Base-by-base conservation (phyloP, 2,888 invertebrate species). In the Pandemis cinnamomeana region DNA sequence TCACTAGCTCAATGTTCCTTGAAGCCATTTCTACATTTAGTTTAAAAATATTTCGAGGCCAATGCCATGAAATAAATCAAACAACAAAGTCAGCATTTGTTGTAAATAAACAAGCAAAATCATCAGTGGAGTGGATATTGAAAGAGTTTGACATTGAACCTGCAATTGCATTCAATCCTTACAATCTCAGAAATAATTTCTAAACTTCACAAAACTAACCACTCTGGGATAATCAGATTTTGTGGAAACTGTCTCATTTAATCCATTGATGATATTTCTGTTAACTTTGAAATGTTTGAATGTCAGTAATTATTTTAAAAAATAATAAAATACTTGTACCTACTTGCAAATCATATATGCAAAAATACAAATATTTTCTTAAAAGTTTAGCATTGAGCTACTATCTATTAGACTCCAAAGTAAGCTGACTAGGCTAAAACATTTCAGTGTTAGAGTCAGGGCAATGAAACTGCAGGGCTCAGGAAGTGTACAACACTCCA, bases 51-150 rank as follows among this genome's bases (percentile, higher is more conserved):
- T 8, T 20, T 27, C 58, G 27, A 58, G 58, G 58, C 10, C 27
- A 58, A 58, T 58, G 58, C 11, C 11, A 11, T 58, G 27, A 58
- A 58, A 58, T 58, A 27, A 58, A 58, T 27, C 58, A 58, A 58
- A 27, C 58, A 20, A 58, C 58, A 20, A 58, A 58, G 27, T 58
- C 27, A 58, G 20, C 58, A 58, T 55, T 53, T 53, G 15, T 7
- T 53, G 15, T 53, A 15, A 53, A 58, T 27, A 58, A 58, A n/a
- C 51, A 51, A 51, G n/a, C 51, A 5, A n/a, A 51, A 51, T n/a
- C 51, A 51, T n/a, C 51, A n/a, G n/a, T n/a, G n/a, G 4, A 51
- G n/a, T 6, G 51, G n/a, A n/a, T n/a, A n/a, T n/a, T n/a, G n/a
- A n/a, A 51, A 51, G 13, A n/a, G 6, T 10, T 11, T 11, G 48